phyloP scores from a whole-genome alignment of 2,113 vertebrate genomes.

The Sarotherodon lohbergeri region DNA sequence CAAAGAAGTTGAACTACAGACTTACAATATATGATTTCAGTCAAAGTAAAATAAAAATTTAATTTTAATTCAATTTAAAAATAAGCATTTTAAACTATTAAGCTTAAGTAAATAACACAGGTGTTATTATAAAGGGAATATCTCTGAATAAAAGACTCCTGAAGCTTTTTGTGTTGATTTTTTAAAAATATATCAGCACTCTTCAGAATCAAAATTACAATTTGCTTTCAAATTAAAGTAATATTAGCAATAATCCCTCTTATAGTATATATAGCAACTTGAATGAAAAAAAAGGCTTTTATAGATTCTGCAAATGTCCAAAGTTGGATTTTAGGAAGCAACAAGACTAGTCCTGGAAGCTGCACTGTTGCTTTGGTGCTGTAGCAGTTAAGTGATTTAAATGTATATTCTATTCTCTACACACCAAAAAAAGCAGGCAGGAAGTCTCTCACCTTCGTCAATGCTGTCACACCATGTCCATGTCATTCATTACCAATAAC shows the following conservation, averaged over 20 bases:
- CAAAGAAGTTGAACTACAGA: neutral
- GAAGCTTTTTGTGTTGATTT: neutral
- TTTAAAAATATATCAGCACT: neutral
- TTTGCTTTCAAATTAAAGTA: neutral
- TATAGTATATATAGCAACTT: neutral
- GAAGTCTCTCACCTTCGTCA: neutral
- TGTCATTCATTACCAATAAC: neutral
- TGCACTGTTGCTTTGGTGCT: neutral
- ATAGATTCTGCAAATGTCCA: neutral
- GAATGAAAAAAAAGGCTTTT: neutral
- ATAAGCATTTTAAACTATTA: neutral
- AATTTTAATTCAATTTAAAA: neutral
- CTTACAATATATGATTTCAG: neutral
- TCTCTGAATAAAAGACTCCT: neutral
- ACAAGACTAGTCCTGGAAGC: neutral
- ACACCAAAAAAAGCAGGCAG: neutral
- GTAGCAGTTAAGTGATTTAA: neutral
- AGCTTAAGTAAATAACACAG: neutral
- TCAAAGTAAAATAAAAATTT: neutral
- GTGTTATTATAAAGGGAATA: neutral
- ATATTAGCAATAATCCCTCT: neutral
- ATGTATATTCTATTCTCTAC: neutral
- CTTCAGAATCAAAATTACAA: neutral
- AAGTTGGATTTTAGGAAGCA: neutral
- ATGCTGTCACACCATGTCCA: neutral